Conservation (phyloP, 2,113 vertebrate genomes). For the Carollia perspicillata region DNA sequence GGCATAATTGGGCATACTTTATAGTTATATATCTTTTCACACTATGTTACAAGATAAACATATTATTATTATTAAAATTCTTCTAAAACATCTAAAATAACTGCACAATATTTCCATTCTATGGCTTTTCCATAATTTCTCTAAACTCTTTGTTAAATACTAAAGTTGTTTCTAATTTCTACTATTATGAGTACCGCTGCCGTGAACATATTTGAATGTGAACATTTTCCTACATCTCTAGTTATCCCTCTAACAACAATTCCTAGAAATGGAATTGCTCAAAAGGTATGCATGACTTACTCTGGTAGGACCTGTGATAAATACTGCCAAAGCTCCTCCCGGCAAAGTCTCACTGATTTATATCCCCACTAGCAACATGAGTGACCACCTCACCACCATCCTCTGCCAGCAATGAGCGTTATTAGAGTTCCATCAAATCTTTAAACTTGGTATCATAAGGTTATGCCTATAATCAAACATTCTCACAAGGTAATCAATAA, state of each 20-base stretch:
- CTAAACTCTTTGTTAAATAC: neutral
- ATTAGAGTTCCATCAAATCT: neutral
- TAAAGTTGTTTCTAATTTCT: conserved; percentile 27
- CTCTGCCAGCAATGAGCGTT: neutral
- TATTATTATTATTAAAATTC: conserved; percentile 9
- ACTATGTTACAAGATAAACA: neutral
- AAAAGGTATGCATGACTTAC: neutral
- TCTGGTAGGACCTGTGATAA: conserved; percentile 2
- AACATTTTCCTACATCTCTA: conserved; percentile 15
- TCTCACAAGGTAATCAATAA: conserved; percentile 3
- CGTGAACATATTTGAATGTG: conserved; percentile 9
- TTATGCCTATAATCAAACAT: neutral
- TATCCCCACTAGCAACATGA: neutral
- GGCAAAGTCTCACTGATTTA: neutral
- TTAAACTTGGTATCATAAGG: neutral
- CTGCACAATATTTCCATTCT: neutral
- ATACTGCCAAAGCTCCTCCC: conserved; percentile 1
- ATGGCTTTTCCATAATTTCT: conserved; percentile 8
- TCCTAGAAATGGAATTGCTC: neutral
- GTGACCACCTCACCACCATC: neutral
- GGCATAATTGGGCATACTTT: neutral
- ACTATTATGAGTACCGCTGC: neutral
- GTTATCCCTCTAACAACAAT: conserved; percentile 7
- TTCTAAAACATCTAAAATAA: conserved; percentile 35
- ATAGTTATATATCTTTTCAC: neutral